Conservation (phyloP, 2,888 invertebrate genomes). For the Ametastegia equiseti region DNA sequence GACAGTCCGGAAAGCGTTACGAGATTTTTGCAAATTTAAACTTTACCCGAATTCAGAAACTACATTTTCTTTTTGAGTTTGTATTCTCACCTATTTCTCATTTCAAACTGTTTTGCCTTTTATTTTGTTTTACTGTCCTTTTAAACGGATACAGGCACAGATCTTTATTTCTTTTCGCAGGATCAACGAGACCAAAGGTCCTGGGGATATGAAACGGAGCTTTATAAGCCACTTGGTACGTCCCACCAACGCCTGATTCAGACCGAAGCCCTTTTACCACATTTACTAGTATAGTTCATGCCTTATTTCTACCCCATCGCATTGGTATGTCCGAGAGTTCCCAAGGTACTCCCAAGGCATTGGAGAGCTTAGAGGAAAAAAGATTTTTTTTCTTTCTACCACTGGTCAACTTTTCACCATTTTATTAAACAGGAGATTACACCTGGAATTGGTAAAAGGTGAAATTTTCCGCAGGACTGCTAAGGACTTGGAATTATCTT, state of each 20-base stretch:
- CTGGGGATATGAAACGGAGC: neutral
- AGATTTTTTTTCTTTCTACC: neutral
- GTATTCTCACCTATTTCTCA: too few species aligned
- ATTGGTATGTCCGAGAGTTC: neutral
- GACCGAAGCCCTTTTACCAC: neutral
- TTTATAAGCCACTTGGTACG: neutral
- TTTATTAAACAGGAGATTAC: slow-evolving; percentile 18
- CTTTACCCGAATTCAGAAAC: too few species aligned
- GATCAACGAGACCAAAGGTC: too few species aligned
- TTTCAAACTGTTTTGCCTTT: too few species aligned
- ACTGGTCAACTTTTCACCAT: slow-evolving; percentile 12
- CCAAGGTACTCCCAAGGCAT: neutral
- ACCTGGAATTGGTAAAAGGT: slow-evolving; percentile 1
- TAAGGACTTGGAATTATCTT: neutral
- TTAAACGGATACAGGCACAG: too few species aligned
- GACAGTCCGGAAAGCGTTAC: too few species aligned
- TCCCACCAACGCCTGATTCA: neutral
- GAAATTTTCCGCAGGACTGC: neutral
- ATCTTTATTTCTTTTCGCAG: too few species aligned
- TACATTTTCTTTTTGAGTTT: too few species aligned
- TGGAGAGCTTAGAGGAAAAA: neutral
- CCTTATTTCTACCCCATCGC: neutral
- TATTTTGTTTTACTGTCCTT: too few species aligned
- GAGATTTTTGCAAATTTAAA: too few species aligned
- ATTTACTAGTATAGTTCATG: neutral